A percentile compares a stretch with the other conserved stretches of the same genome.
Evolutionary conservation across 2,113 vertebrate genomes (phyloP).

Genomic region (Trogon surrucura): DNA sequence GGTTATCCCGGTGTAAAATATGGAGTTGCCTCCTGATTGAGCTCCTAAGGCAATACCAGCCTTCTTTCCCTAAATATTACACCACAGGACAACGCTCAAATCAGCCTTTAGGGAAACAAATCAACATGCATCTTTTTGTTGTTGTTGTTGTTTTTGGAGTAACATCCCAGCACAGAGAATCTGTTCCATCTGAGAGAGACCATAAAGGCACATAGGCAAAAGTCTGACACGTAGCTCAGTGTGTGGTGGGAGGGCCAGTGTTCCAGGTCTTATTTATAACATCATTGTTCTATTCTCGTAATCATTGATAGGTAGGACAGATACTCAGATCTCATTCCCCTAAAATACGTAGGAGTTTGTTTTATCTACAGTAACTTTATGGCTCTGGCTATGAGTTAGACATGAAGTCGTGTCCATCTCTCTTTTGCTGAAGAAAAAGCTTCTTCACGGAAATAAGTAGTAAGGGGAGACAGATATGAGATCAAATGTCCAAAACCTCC

Average conservation of each 20-base stretch:
- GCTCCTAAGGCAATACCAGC: background rate
- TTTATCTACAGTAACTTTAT: background rate
- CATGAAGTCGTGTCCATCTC: background rate
- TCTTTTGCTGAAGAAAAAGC: background rate
- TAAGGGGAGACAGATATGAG: background rate
- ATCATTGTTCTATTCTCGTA: background rate
- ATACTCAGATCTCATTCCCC: background rate
- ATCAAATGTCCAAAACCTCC: background rate
- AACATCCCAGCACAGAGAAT: fast-evolving
- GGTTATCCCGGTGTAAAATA: background rate
- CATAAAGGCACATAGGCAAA: background rate
- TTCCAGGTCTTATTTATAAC: background rate
- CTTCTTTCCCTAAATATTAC: background rate
- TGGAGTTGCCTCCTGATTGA: background rate
- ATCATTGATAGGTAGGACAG: background rate
- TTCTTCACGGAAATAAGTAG: background rate
- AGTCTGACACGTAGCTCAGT: background rate
- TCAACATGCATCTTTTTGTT: too few relatives aligned
- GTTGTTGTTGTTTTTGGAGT: background rate
- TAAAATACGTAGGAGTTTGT: background rate
- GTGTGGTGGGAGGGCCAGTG: background rate
- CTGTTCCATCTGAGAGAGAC: background rate
- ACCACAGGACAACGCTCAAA: background rate
- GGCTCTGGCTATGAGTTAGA: background rate
- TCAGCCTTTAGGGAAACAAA: background rate